Evolutionary conservation across 2,797 vertebrate genomes (phyloP).

Genomic region (Pangasius mekongensis): DNA sequence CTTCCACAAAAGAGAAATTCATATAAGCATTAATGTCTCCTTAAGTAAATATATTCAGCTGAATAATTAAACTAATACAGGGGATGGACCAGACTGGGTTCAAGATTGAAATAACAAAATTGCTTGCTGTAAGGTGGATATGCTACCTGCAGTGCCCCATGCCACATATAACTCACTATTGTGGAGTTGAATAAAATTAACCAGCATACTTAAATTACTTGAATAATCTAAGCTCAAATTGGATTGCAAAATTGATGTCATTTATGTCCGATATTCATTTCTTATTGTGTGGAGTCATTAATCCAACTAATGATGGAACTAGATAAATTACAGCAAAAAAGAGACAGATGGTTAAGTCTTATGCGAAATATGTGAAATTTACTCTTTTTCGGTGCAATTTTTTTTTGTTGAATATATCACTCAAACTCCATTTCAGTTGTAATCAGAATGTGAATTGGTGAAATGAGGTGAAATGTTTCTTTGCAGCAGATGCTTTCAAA

Average conservation of each 20-base stretch:
- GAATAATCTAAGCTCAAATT: neutral
- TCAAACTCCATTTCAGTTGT: slow-evolving; percentile 5
- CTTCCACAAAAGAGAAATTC: slow-evolving; percentile 1
- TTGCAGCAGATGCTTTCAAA: neutral
- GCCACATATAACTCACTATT: neutral
- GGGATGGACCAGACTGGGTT: slow-evolving; percentile 12
- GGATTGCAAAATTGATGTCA: neutral
- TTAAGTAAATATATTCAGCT: slow-evolving; percentile 32
- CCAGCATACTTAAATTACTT: neutral
- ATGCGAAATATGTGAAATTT: neutral
- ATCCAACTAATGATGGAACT: slow-evolving; percentile 32
- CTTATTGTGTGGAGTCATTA: neutral
- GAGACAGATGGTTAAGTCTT: neutral
- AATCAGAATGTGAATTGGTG: neutral
- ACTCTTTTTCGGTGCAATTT: neutral
- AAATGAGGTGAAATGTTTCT: slow-evolving; percentile 11
- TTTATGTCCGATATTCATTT: neutral
- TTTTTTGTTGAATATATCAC: neutral
- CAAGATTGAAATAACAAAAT: too few relatives aligned
- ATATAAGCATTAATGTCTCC: neutral
- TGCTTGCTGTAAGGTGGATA: neutral
- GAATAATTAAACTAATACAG: slow-evolving; percentile 38
- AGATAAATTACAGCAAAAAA: slow-evolving; percentile 11
- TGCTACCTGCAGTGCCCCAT: neutral
- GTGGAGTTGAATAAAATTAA: neutral